Percentiles rank a stretch among this genome's conserved stretches.
Conservation (phyloP, 2,797 vertebrate species). For the Florisuga fusca region DNA sequence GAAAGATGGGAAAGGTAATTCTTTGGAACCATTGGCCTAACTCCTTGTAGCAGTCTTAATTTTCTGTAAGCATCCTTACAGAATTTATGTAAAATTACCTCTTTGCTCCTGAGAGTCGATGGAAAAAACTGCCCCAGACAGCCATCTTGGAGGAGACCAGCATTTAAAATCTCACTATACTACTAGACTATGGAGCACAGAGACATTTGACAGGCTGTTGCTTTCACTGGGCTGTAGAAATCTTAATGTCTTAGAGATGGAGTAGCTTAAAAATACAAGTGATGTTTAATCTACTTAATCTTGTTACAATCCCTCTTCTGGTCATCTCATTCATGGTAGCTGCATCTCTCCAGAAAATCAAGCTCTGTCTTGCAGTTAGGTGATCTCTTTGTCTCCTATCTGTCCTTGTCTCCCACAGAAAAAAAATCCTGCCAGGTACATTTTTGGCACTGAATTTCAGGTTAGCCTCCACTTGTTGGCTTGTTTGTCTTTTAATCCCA, state of each 20-base stretch:
- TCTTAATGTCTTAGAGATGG: background rate
- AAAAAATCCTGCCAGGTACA: background rate
- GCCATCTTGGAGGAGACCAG: fast-evolving
- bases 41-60: background rate
- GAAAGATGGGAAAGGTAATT: background rate
- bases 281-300: background rate
- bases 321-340: background rate
- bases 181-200: fast-evolving
- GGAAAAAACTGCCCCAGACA: background rate
- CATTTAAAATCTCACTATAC: background rate
- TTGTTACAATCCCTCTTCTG: background rate
- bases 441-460: background rate
- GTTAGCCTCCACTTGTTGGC: background rate
- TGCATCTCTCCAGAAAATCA: background rate
- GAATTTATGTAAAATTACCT: background rate
- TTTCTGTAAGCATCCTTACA: background rate
- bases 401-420: conserved; percentile 10
- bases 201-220: background rate
- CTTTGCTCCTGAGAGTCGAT: background rate
- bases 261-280: background rate
- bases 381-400: background rate
- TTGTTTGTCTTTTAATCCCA: background rate
- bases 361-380: background rate
- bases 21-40: background rate
- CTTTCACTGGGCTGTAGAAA: background rate